These are phyloP conservation scores for Batillaria attramentaria DNA, from an alignment of 1,140 invertebrate genomes.

Conservation along the genomic window DNA sequence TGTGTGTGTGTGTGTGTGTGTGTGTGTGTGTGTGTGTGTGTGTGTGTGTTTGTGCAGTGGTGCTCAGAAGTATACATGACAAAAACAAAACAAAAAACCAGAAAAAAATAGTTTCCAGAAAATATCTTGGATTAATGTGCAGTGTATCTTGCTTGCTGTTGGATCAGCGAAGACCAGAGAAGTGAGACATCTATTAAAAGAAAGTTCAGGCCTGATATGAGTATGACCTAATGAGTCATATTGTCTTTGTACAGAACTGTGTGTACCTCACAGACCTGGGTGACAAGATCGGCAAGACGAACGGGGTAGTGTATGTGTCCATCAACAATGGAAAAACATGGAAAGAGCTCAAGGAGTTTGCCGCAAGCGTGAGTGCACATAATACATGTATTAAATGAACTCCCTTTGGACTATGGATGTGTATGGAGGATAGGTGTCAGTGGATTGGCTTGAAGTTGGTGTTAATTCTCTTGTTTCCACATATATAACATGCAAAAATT, in stretches of 20 bases:
- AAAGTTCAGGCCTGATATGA: no score
- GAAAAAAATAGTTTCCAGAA: no score
- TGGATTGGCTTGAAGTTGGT: background rate
- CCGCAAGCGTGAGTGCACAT: conserved; percentile 47
- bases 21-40: conserved; percentile 23
- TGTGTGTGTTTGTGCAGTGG: background rate
- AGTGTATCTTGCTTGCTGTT: no score
- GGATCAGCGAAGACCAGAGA: no score
- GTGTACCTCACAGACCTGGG: conserved; percentile 65
- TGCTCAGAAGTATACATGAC: no score
- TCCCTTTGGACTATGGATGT: background rate
- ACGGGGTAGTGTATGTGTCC: conserved; percentile 63
- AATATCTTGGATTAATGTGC: no score
- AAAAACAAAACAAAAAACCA: no score
- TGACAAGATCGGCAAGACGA: conserved; percentile 55
- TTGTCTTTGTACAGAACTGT: conserved; percentile 54
- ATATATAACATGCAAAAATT: no score
- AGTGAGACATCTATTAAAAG: no score
- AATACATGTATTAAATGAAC: no score
- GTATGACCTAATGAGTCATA: no score
- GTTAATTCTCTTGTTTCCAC: background rate
- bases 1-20: conserved; percentile 28
- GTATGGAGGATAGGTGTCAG: background rate
- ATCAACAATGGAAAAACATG: conserved; percentile 61
- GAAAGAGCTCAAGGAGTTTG: conserved; percentile 65